Percentiles rank a stretch among this genome's conserved stretches.
Evolutionary conservation across 2,797 vertebrate genomes (phyloP).

Genomic region (Mionectes olivaceus): DNA sequence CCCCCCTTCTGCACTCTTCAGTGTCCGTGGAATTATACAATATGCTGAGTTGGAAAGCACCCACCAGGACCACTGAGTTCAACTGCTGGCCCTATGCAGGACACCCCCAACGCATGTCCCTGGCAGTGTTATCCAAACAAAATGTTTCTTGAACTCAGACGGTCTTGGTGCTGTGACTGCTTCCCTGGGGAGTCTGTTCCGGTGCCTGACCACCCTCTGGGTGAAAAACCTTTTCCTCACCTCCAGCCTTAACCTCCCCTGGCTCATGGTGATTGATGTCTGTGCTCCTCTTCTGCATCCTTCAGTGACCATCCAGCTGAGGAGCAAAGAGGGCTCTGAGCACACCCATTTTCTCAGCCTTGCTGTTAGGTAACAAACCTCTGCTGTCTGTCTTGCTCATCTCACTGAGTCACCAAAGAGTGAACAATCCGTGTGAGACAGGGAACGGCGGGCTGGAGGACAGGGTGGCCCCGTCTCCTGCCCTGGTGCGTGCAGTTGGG

Average conservation of each 20-base stretch:
- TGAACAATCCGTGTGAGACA: accelerated
- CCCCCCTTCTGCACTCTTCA: background rate
- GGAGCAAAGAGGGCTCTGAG: background rate
- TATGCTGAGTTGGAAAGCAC: background rate
- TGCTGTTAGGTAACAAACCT: background rate
- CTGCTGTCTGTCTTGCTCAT: accelerated
- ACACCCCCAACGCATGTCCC: background rate
- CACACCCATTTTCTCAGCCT: background rate
- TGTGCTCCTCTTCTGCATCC: accelerated
- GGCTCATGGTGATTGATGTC: background rate
- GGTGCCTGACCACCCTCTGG: background rate
- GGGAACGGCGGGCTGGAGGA: background rate
- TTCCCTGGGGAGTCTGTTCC: background rate
- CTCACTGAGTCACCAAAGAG: background rate
- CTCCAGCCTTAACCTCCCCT: background rate
- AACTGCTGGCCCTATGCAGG: background rate
- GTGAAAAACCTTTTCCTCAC: background rate
- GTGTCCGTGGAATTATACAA: background rate
- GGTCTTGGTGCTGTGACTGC: background rate
- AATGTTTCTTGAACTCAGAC: background rate
- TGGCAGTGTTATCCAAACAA: background rate
- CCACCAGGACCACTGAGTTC: background rate
- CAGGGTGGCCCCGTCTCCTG: accelerated
- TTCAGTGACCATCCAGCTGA: background rate
- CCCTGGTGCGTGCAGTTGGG: background rate